Evolutionary conservation across 2,888 invertebrate genomes (phyloP).

Genomic region (Hipparchia sbordonii): DNA sequence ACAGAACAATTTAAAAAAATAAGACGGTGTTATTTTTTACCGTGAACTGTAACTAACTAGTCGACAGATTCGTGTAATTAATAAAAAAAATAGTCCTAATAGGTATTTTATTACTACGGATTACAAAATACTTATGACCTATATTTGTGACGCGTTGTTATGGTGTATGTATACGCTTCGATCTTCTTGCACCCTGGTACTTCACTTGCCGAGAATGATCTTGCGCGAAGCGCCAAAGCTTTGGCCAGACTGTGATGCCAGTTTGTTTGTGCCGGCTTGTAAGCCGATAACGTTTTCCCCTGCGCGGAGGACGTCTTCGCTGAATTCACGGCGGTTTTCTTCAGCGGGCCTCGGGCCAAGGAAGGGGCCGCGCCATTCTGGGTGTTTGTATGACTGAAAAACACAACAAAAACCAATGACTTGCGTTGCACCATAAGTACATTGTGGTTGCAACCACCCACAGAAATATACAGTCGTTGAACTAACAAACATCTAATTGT

Average conservation of each 20-base stretch:
- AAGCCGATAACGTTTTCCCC: slow-evolving; percentile 93
- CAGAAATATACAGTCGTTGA: too few relatives aligned
- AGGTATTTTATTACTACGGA: neutral
- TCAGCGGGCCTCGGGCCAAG: slow-evolving; percentile 94
- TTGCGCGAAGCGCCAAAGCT: slow-evolving; percentile 93
- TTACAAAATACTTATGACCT: neutral
- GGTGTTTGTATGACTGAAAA: slow-evolving; percentile 88
- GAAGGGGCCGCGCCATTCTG: slow-evolving; percentile 91
- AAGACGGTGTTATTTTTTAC: too few relatives aligned
- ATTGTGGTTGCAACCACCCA: too few relatives aligned
- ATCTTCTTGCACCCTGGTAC: slow-evolving; percentile 39
- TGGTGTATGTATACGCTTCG: slow-evolving; percentile 1
- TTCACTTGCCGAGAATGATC: slow-evolving; percentile 89
- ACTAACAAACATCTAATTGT: too few relatives aligned
- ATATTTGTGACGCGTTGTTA: neutral
- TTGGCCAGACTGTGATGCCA: slow-evolving; percentile 93
- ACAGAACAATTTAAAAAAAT: too few relatives aligned
- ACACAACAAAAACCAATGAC: neutral
- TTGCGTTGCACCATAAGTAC: neutral
- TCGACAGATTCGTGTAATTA: neutral
- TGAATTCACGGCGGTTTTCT: slow-evolving; percentile 91
- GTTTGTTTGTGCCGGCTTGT: slow-evolving; percentile 93
- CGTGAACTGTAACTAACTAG: too few relatives aligned
- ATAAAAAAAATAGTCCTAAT: neutral
- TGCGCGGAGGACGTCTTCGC: slow-evolving; percentile 91